Evolutionary conservation across 2,888 invertebrate genomes (phyloP).

Genomic region (Epinotia demarniana): DNA sequence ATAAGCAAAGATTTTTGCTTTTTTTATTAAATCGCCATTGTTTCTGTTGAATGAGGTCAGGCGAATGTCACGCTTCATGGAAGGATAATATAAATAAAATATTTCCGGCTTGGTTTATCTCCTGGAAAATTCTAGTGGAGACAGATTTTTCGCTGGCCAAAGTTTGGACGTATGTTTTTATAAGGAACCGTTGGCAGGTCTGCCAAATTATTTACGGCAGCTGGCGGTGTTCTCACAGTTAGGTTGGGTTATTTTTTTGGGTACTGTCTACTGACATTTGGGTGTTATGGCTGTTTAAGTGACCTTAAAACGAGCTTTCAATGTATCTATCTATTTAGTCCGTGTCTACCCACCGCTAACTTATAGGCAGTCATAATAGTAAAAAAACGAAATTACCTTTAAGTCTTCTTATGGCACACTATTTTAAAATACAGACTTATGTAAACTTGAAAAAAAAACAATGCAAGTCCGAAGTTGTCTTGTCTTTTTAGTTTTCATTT

Average conservation of each 20-base stretch:
- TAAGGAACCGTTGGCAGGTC: conserved; percentile 8
- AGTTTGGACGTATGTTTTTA: conserved; percentile 31
- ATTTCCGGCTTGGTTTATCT: conserved; percentile 6
- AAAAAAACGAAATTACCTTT: too few species aligned
- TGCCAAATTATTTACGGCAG: conserved; percentile 10
- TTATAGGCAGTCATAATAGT: too few species aligned
- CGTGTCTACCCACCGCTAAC: neutral
- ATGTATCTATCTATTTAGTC: neutral
- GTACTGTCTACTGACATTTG: neutral
- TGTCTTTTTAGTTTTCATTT: too few species aligned
- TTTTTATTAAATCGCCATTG: conserved; percentile 32
- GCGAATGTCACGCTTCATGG: conserved; percentile 2
- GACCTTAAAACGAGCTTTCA: neutral
- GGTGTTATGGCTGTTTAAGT: neutral
- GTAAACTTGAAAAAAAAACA: too few species aligned
- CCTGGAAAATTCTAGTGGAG: conserved; percentile 6
- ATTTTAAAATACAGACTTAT: too few species aligned
- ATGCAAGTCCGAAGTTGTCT: too few species aligned
- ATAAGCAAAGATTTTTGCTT: conserved; percentile 47
- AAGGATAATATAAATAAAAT: conserved; percentile 24
- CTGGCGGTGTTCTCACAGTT: conserved; percentile 1
- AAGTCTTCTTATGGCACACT: too few species aligned
- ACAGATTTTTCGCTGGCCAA: conserved; percentile 10
- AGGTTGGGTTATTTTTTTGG: neutral
- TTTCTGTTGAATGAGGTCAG: conserved; percentile 33